phyloP scores from a whole-genome alignment of 2,888 invertebrate species.

The Melangyna quadrimaculata region DNA sequence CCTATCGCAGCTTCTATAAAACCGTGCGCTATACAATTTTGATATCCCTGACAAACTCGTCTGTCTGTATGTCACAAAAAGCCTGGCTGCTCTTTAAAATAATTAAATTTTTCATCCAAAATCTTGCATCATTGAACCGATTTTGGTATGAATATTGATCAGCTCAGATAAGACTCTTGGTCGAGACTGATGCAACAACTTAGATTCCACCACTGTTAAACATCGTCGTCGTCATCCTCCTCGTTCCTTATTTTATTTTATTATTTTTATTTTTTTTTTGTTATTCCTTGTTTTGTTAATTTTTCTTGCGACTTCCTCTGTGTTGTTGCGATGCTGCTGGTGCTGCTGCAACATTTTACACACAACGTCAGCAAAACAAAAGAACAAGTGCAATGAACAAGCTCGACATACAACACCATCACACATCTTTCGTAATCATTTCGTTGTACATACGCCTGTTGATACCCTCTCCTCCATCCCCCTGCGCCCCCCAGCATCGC shows the following conservation, averaged over 20 bases:
- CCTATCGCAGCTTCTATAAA: too few species aligned
- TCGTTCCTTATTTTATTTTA: background rate
- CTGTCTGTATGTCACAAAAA: too few species aligned
- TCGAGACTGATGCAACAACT: background rate
- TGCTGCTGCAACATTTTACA: conserved; percentile 26
- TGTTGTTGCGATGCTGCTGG: background rate
- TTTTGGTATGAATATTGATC: background rate
- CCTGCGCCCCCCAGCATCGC: background rate
- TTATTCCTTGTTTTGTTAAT: conserved; percentile 2
- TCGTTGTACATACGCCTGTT: conserved; percentile 20
- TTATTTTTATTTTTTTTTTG: too few species aligned
- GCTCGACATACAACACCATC: conserved; percentile 57
- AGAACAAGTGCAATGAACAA: conserved; percentile 68
- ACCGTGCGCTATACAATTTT: too few species aligned
- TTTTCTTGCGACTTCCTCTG: background rate
- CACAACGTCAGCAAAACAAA: conserved; percentile 58
- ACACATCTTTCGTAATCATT: conserved; percentile 62
- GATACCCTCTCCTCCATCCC: background rate
- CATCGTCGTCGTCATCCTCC: background rate
- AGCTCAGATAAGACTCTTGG: background rate
- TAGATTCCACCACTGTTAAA: background rate
- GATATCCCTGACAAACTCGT: background rate
- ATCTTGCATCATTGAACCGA: background rate
- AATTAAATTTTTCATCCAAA: background rate
- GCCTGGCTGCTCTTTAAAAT: background rate